phyloP scores from a whole-genome alignment of 2,113 vertebrate species.

The Leucosticte australis region DNA sequence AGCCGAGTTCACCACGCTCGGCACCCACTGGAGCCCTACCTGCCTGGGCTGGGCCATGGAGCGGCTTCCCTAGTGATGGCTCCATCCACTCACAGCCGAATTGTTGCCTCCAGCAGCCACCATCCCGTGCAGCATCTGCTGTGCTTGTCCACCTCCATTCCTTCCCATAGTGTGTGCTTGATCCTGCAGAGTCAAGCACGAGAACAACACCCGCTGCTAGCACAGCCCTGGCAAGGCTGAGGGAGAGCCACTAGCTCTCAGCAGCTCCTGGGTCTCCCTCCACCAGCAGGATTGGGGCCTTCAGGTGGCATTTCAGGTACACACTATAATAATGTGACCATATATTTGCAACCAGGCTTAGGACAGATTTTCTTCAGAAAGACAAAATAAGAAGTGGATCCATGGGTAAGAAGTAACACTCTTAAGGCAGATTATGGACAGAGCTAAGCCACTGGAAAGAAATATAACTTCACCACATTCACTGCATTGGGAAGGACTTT shows the following conservation, averaged over 20 bases:
- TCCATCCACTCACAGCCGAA: fast-evolving
- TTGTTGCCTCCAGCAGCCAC: background rate
- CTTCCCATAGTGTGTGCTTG: fast-evolving
- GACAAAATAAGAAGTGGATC: background rate
- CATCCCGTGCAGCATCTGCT: background rate
- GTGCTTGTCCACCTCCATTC: background rate
- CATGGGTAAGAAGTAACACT: background rate
- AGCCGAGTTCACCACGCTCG: fast-evolving
- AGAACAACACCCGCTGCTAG: background rate
- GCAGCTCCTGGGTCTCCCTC: background rate
- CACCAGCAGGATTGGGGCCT: background rate
- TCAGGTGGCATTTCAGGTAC: background rate
- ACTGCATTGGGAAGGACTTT: background rate
- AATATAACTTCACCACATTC: background rate
- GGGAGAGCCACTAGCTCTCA: background rate
- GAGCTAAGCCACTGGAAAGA: background rate
- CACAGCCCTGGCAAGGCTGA: background rate
- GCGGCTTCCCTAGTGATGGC: background rate
- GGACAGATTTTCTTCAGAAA: background rate
- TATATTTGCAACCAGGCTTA: background rate
- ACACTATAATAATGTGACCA: background rate
- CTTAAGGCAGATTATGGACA: background rate
- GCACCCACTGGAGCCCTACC: fast-evolving
- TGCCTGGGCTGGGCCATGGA: background rate
- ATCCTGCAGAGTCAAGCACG: background rate